Evolutionary conservation across 2,113 vertebrate genomes (phyloP).

Genomic region (Irena cyanogastra): DNA sequence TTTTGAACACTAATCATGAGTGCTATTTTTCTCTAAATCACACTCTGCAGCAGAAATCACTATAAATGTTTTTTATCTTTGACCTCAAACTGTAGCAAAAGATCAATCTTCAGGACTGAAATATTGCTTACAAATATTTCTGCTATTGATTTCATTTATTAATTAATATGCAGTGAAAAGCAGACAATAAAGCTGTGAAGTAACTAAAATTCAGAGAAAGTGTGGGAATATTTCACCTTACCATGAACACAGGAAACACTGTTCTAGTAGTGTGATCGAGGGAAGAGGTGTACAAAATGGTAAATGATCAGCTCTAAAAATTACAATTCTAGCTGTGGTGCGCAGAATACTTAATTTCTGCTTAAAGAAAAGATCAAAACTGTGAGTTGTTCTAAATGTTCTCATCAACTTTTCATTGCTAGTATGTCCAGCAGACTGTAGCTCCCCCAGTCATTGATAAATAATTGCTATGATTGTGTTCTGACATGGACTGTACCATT

Average conservation of each 20-base stretch:
- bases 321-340: neutral
- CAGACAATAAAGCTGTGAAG: neutral
- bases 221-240: neutral
- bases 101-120: neutral
- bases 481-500: neutral
- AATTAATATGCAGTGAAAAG: neutral
- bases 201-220: neutral
- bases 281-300: neutral
- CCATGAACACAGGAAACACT: neutral
- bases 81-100: neutral
- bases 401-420: neutral
- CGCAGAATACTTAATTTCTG: neutral
- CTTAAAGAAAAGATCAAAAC: neutral
- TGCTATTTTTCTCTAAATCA: neutral
- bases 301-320: neutral
- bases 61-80: neutral
- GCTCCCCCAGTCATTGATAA: rapidly evolving
- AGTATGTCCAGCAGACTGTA: neutral
- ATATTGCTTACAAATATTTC: neutral
- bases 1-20: neutral
- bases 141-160: neutral
- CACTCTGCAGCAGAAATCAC: neutral
- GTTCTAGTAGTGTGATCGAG: rapidly evolving
- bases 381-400: neutral
- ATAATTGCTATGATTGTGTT: neutral